Evolutionary conservation across 2,888 invertebrate genomes (phyloP).

Genomic region (Heliothis peltigera): DNA sequence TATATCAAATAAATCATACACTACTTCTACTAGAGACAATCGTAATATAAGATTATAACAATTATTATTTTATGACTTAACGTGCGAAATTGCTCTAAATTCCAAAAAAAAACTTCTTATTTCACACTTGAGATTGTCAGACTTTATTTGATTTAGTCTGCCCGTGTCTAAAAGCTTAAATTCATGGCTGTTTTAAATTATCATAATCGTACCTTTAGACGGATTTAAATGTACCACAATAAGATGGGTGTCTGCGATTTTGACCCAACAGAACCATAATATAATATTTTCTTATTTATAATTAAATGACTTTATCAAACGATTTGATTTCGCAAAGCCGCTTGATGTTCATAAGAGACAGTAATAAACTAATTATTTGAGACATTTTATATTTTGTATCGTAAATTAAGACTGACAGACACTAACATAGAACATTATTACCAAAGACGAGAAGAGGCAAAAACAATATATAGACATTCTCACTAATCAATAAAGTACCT

Average conservation of each 20-base stretch:
- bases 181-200: slow-evolving; percentile 65
- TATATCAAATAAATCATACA: too few relatives aligned
- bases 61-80: too few relatives aligned
- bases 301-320: not conserved
- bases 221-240: slow-evolving; percentile 27
- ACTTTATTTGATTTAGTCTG: slow-evolving; percentile 38
- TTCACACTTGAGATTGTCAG: slow-evolving; percentile 18
- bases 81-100: slow-evolving; percentile 11
- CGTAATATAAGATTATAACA: too few relatives aligned
- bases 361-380: not conserved
- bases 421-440: not conserved
- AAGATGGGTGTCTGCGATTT: not conserved
- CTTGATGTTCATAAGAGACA: not conserved
- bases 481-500: too few relatives aligned
- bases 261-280: not conserved
- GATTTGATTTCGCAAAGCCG: not conserved
- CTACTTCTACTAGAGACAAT: too few relatives aligned
- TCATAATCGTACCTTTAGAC: slow-evolving; percentile 48
- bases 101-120: slow-evolving; percentile 5
- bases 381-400: not conserved
- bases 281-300: not conserved
- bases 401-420: not conserved
- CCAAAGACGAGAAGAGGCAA: not conserved
- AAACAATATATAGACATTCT: slow-evolving; percentile 44
- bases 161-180: slow-evolving; percentile 43